Conservation (phyloP, 2,888 invertebrate species). For the Euphydryas editha region DNA sequence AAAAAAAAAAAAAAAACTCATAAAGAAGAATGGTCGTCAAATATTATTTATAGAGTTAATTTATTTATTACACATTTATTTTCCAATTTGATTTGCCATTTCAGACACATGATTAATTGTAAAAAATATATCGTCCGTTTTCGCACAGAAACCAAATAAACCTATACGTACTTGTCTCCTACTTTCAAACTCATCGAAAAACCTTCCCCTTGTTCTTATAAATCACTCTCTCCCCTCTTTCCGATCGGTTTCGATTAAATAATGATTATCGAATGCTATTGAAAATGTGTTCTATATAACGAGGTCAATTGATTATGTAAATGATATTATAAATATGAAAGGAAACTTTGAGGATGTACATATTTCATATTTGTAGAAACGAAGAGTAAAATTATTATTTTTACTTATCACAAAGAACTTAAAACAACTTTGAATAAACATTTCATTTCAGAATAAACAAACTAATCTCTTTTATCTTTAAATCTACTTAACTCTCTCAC, state of each 20-base stretch:
- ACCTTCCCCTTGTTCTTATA: conserved; percentile 4
- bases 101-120: too few species aligned
- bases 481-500: not conserved
- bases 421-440: not conserved
- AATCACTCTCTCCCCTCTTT: conserved; percentile 10
- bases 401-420: not conserved
- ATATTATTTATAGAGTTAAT: too few species aligned
- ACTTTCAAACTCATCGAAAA: conserved; percentile 4
- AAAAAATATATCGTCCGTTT: not conserved
- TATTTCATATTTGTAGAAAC: not conserved
- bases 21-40: too few species aligned
- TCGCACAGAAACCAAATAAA: not conserved
- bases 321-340: conserved; percentile 1
- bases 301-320: not conserved
- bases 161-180: not conserved
- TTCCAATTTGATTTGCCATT: too few species aligned
- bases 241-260: conserved; percentile 12
- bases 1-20: too few species aligned
- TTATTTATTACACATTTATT: not conserved
- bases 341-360: not conserved
- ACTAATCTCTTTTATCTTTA: not conserved
- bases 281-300: conserved; percentile 14
- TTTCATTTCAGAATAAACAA: not conserved
- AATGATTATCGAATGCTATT: conserved; percentile 11
- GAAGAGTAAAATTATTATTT: not conserved